Percentiles rank a stretch among this genome's conserved stretches.
phyloP scores from a whole-genome alignment of 2,888 invertebrate genomes.

The Macrosiphum euphorbiae region DNA sequence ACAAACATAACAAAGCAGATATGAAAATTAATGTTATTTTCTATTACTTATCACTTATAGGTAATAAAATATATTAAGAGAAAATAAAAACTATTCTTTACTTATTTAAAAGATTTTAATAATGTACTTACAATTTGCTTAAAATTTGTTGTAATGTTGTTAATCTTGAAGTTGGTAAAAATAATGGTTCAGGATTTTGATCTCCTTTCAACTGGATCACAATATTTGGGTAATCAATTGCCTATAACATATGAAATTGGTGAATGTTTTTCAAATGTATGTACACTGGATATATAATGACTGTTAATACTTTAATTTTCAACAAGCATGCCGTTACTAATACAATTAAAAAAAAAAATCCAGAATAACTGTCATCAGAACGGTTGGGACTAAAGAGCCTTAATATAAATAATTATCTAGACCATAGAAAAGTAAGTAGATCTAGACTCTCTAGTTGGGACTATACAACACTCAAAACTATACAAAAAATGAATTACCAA shows the following conservation, averaged over 20 bases:
- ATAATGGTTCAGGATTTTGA: slow-evolving; percentile 13
- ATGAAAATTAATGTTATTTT: not conserved
- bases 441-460: no score
- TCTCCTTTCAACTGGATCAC: slow-evolving; percentile 31
- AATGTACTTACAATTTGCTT: slow-evolving; percentile 36
- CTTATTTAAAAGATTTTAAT: not conserved
- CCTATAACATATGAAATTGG: not conserved
- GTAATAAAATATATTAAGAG: not conserved
- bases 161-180: slow-evolving; percentile 37
- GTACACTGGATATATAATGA: not conserved
- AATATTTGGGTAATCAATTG: slow-evolving; percentile 48
- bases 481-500: not conserved
- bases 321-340: not conserved
- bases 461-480: not conserved
- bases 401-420: no score
- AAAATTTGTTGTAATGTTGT: slow-evolving; percentile 35
- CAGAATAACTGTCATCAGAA: not conserved
- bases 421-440: no score
- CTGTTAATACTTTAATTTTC: not conserved
- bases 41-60: not conserved
- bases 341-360: not conserved
- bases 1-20: not conserved
- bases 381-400: no score
- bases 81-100: not conserved
- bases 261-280: not conserved